Base-by-base conservation (phyloP, 2,888 invertebrate species). In the Dinocampus coccinellae region DNA sequence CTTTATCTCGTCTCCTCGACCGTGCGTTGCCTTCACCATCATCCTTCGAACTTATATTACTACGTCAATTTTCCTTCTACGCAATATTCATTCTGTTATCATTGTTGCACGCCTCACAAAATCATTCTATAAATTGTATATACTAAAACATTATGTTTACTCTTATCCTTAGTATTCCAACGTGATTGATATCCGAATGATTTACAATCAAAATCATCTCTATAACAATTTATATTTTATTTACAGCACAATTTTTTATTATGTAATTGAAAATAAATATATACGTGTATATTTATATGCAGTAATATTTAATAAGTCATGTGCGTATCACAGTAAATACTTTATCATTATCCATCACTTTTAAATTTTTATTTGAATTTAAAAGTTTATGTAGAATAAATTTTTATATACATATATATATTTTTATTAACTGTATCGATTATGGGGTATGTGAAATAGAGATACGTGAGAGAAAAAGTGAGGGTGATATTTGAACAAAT, bases 1-100 rank as follows among this genome's bases (percentile, higher is more conserved):
- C 80, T 82, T 80, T 81, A 81, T 81, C 80, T 76, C 76, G 77
- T 78, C 77, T 77, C 76, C 72, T 76, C 72, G 66, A 53, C 65
- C 72, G 42, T 63, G 58, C 67, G 73, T 55, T 69, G 52, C 68
- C 26, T 68, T 60, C 67, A n/a, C 47, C 7, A 47, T 16, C 47
- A 47, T 47, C 20, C 47, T 9, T 47, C n/a, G 47, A 16, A 7
- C 16, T 47, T 16, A 47, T 58, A 42, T 55, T 57, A 34, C 65
- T 26, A 61, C 42, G 36, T 36, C 16, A 29, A 29, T 42, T 65
- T 36, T 47, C 55, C 16, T 2, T 62, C 34, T 53, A 63, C 29
- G 20, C 52, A 53, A 62, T 71, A 63, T 47, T 47, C 63, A 60
- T 71, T 64, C 42, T 63, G 47, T 52, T 70, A 34, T 29, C 74